Evolutionary conservation across 2,113 vertebrate species (phyloP), one percentile per base, ranked within the genome.

Genomic region (Serilophus lunatus): DNA sequence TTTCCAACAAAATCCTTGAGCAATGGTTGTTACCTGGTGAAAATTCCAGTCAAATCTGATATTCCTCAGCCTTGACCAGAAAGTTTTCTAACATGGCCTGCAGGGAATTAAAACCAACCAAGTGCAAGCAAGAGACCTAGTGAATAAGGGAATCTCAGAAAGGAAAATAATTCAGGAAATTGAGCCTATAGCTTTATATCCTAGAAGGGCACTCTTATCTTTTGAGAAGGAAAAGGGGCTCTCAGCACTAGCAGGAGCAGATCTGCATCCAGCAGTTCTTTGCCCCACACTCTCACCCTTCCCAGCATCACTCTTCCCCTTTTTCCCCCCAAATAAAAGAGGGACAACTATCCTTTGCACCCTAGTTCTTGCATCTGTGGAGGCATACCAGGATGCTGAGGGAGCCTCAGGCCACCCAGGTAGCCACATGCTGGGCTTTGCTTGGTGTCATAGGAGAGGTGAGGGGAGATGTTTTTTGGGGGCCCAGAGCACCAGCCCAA

Each of bases 381-480:
- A 17, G 56, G n/a, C 75, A 50, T 60, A 12, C 31, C 31, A 4
- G 28, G 17, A 13, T 3, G 2, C 31, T 1, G 0, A 6, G 56
- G 69, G 66, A 74, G 40, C 61, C 22, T 26, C n/a, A 44, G 63
- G 50, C 2, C 44, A 22, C 36, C 18, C 29, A 40, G 1, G 18
- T 8, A 2, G 45, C 70, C 26, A 8, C 54, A 42, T 0, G 1
- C 13, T 2, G 1, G 42, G 33, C 51, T 59, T 49, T 4, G 0
- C 47, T 35, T 53, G 40, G 65, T 66, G 35, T 49, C 10, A 2
- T 3, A 3, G 40, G 25, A 61, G 12, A 44, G 10, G 16, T 2
- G 2, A 19, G 23, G 14, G 44, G 15, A 63, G 18, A 84, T 54
- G 50, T 10, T n/a, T 36, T 36, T 7, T 3, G 6, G 42, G 14